Evolutionary conservation across 2,113 vertebrate genomes (phyloP).

Genomic region (Amphilophus citrinellus): DNA sequence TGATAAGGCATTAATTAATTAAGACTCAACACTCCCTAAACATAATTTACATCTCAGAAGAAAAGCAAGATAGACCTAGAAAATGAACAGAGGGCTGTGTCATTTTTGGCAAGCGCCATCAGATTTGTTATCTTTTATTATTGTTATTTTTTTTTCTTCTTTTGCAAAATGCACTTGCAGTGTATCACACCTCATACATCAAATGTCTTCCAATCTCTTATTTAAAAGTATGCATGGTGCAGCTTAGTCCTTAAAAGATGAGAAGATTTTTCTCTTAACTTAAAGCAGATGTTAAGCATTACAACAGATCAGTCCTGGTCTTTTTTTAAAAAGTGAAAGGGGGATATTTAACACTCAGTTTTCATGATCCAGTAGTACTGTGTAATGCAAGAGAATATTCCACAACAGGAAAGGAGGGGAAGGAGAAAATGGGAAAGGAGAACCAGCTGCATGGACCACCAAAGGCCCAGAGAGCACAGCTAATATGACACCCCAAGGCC

Average conservation of each 20-base stretch:
- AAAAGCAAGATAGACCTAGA: conserved; percentile 30
- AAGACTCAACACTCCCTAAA: conserved; percentile 43
- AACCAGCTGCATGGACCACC: conserved; percentile 85
- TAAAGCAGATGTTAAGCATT: conserved; percentile 68
- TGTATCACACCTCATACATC: conserved; percentile 53
- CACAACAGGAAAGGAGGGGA: conserved; percentile 1
- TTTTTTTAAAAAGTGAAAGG: conserved; percentile 17
- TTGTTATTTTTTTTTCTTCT: background rate
- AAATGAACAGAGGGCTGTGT: conserved; percentile 41
- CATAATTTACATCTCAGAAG: conserved; percentile 35
- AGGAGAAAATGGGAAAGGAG: conserved; percentile 1
- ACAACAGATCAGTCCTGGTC: conserved; percentile 48
- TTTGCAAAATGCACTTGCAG: conserved; percentile 13
- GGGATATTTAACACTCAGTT: conserved; percentile 81
- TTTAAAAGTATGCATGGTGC: conserved; percentile 34
- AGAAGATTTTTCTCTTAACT: conserved; percentile 36
- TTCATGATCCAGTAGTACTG: conserved; percentile 84
- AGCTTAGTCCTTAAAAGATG: conserved; percentile 44
- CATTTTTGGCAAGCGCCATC: conserved; percentile 31
- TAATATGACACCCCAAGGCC: conserved; percentile 97
- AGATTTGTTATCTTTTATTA: background rate
- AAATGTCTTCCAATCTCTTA: conserved; percentile 43
- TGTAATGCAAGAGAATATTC: conserved; percentile 85
- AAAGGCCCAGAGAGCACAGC: conserved; percentile 92
- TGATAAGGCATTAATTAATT: conserved; percentile 61